These are phyloP conservation scores for Coptodon bakossiorum DNA, from an alignment of 2,113 vertebrate species.

Conservation along the genomic window DNA sequence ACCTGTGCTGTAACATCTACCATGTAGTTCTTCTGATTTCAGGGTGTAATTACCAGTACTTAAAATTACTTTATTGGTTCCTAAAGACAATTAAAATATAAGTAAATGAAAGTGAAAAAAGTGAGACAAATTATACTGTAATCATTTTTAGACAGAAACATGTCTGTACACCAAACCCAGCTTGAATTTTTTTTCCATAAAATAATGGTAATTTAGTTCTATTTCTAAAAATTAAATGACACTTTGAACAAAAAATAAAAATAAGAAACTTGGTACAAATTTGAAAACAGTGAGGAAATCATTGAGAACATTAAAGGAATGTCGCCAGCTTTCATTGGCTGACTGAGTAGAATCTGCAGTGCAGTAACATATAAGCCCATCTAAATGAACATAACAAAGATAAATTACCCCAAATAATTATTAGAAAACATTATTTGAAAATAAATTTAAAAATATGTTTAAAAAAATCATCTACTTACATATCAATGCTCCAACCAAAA, in stretches of 20 bases:
- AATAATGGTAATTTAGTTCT: background rate
- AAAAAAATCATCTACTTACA: background rate
- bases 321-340: background rate
- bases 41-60: background rate
- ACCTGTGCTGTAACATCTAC: background rate
- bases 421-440: background rate
- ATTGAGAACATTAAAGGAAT: background rate
- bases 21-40: background rate
- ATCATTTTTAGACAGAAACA: background rate
- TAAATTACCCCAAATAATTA: background rate
- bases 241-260: background rate
- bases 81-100: background rate
- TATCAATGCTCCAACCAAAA: slow-evolving; percentile 17
- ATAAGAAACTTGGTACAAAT: background rate
- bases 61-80: background rate
- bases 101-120: background rate
- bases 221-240: background rate
- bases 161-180: background rate
- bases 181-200: background rate
- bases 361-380: background rate
- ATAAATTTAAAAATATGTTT: background rate
- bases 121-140: background rate
- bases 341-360: background rate
- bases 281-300: background rate
- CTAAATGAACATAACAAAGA: background rate